A percentile compares a stretch with the other conserved stretches of the same genome.
Conservation (phyloP, 2,888 invertebrate genomes). For the Hyposoter didymator region DNA sequence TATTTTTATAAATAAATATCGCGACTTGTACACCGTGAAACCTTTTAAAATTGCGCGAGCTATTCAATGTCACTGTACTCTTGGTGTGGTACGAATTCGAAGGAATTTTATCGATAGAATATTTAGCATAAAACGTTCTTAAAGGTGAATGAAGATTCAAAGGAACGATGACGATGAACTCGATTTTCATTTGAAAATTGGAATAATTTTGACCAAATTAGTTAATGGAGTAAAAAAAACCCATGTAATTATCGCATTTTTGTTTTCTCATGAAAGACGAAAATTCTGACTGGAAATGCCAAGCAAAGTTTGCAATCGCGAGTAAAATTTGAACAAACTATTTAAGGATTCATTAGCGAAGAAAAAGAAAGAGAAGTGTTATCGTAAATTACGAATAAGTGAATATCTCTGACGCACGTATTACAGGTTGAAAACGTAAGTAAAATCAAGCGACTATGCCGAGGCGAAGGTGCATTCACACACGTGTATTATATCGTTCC, state of each 20-base stretch:
- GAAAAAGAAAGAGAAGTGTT: neutral
- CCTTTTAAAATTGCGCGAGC: no score
- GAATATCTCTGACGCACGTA: slow-evolving; percentile 23
- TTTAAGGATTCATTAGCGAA: neutral
- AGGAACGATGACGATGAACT: neutral
- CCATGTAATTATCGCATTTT: neutral
- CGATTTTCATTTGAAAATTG: neutral
- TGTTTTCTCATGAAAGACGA: neutral
- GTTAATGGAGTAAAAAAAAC: neutral
- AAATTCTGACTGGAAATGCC: neutral
- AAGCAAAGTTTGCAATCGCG: neutral
- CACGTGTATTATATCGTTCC: slow-evolving; percentile 64
- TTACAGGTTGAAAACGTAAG: slow-evolving; percentile 33
- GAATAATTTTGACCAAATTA: neutral
- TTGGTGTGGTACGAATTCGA: no score
- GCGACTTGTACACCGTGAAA: no score
- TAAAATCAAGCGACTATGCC: slow-evolving; percentile 33
- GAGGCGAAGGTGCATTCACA: slow-evolving; percentile 45
- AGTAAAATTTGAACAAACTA: neutral
- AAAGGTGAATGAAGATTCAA: neutral
- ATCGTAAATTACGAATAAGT: neutral
- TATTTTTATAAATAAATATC: no score
- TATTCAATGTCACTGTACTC: no score
- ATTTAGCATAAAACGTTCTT: no score
- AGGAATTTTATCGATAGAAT: no score